Base-by-base conservation (phyloP, 1,140 invertebrate genomes). In the Cydia amplana region DNA sequence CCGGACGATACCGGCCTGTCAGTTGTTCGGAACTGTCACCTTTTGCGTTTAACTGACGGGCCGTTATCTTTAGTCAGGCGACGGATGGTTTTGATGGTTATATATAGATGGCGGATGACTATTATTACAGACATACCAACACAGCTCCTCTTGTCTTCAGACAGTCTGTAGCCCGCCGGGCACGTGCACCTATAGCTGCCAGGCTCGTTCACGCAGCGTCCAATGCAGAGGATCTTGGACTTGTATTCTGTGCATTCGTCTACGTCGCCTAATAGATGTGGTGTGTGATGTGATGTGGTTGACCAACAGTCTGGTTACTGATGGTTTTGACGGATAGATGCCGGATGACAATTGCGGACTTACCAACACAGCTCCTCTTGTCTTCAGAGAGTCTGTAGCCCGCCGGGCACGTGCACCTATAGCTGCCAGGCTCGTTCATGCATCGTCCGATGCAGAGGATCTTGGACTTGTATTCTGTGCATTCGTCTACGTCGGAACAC, bases 141-240 rank as follows among this genome's bases (percentile, higher is more conserved):
- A 82, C 97, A 98, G 20, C 95, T 96, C 73, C 95, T 94, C 60
- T 94, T 94, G 83, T 98, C 97, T 16, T 92, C 82, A 0, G 95
- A 94, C 2, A 98, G 92, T 64, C 93, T 94, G 87, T 98, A 99
- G 0, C 98, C 98, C 4, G 94, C 88, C 0, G 98, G 98, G 93
- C 98, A 99, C 7, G 94, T 91, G 88, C 98, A 99, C 20, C 93
- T 90, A 86, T 97, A 99, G 51, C 97, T 97, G 0, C 98, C 98
- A 0, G 96, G 96, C 2, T 96, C 95, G 85, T 99, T 99, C 1
- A 97, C 93, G 88, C 98, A 99, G 5, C 94, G 93, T 0, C 98
- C 98, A 76, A 97, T 94, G 84, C 98, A 99, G 0, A 97, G 86
- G 75, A 95, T 94, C 75, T 95, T 94, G 75, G 95, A 82, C 67